Conservation (phyloP, 2,797 vertebrate genomes). For the Halcyon smyrnensis region DNA sequence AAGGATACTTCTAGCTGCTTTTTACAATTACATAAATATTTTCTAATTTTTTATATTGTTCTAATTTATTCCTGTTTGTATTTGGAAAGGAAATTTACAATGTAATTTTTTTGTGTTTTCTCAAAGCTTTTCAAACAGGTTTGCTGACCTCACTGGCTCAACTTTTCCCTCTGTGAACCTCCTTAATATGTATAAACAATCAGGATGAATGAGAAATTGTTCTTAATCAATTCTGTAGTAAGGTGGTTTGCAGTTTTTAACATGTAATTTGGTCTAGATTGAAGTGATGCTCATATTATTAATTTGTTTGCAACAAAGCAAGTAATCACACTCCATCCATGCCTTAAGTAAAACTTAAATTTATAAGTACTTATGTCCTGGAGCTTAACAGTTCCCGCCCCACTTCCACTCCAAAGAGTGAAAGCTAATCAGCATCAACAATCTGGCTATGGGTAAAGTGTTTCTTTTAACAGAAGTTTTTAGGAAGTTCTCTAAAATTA, state of each 20-base stretch:
- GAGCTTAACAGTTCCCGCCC: neutral
- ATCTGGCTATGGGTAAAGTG: neutral
- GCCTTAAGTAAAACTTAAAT: neutral
- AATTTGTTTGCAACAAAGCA: neutral
- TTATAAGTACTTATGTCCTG: neutral
- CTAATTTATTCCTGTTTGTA: neutral
- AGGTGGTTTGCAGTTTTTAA: neutral
- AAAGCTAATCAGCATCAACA: neutral
- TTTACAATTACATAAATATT: neutral
- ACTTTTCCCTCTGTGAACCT: neutral
- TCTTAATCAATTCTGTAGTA: neutral
- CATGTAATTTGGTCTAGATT: neutral
- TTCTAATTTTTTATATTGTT: neutral
- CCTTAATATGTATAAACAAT: neutral
- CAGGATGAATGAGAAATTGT: neutral
- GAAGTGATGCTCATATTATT: neutral
- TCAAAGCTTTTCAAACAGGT: neutral
- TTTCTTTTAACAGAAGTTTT: slow-evolving; percentile 49
- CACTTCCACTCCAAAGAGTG: neutral
- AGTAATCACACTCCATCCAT: neutral
- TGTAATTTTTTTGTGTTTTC: neutral
- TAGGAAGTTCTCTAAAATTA: slow-evolving; percentile 43
- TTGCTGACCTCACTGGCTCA: neutral
- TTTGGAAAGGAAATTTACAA: neutral
- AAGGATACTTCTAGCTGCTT: neutral